These are phyloP conservation scores for Mesocricetus auratus DNA, from an alignment of 2,113 vertebrate species.

Conservation along the genomic window DNA sequence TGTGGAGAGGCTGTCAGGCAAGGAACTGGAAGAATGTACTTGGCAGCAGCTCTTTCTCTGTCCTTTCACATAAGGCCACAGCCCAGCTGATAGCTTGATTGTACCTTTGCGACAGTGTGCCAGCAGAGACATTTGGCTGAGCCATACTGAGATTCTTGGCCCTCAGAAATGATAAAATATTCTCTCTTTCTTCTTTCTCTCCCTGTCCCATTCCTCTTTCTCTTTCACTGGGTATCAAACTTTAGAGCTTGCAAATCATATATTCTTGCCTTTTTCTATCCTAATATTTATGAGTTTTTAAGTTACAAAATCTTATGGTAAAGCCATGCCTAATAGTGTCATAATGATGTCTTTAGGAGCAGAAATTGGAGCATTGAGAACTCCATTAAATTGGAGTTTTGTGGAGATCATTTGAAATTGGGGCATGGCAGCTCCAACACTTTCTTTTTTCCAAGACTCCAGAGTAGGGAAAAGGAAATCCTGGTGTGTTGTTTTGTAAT, in stretches of 20 bases:
- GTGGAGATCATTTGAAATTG: not conserved
- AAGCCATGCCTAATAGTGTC: not conserved
- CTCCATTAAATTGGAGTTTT: not conserved
- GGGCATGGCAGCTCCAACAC: not conserved
- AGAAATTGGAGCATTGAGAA: not conserved
- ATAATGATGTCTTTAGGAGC: not conserved
- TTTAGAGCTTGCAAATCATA: not conserved
- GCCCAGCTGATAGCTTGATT: not conserved
- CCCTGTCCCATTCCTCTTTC: not conserved
- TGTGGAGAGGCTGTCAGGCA: not conserved
- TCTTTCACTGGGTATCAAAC: not conserved
- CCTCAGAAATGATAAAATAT: not conserved
- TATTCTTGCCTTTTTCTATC: not conserved
- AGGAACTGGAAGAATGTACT: not conserved
- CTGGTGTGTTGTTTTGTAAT: not conserved
- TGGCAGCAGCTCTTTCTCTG: not conserved
- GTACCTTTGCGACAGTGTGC: not conserved
- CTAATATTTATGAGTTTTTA: not conserved
- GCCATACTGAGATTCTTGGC: not conserved
- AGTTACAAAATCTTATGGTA: not conserved
- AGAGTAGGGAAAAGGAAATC: not conserved
- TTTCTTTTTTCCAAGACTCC: not conserved
- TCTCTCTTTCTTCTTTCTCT: not conserved
- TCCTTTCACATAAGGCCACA: not conserved
- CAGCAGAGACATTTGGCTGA: not conserved